phyloP scores from a whole-genome alignment of 2,113 vertebrate genomes.

The Macquaria australasica region DNA sequence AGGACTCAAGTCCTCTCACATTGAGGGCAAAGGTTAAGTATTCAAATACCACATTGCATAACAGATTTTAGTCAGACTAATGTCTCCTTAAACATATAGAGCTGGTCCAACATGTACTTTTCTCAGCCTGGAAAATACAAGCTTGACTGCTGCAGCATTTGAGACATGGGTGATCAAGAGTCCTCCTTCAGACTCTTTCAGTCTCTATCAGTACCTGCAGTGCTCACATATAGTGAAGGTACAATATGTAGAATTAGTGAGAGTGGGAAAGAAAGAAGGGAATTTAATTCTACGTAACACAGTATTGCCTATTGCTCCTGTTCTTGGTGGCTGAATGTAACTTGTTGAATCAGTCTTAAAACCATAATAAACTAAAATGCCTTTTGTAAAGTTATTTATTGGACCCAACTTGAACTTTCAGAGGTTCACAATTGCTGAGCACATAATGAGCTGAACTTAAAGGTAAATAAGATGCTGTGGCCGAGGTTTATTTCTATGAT shows the following conservation, averaged over 20 bases:
- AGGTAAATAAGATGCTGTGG: neutral
- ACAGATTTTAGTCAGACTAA: neutral
- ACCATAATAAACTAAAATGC: neutral
- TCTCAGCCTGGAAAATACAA: neutral
- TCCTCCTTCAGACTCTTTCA: neutral
- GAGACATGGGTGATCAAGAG: neutral
- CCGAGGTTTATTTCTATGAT: neutral
- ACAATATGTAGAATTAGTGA: neutral
- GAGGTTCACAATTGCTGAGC: neutral
- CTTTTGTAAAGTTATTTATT: neutral
- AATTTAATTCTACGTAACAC: neutral
- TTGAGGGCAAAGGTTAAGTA: slow-evolving; percentile 16
- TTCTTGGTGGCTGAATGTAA: neutral
- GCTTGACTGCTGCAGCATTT: neutral
- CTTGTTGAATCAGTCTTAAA: neutral
- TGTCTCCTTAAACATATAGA: neutral
- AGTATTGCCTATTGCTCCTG: neutral
- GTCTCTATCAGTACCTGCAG: neutral
- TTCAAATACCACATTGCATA: slow-evolving; percentile 16
- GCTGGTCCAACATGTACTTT: neutral
- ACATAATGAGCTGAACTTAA: neutral
- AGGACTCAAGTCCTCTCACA: neutral
- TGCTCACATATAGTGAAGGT: slow-evolving; percentile 6
- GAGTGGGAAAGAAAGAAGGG: neutral
- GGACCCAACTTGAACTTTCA: neutral